Percentiles rank a stretch among this genome's conserved stretches.
phyloP scores from a whole-genome alignment of 2,888 invertebrate genomes.

The Lasioglossum morio region DNA sequence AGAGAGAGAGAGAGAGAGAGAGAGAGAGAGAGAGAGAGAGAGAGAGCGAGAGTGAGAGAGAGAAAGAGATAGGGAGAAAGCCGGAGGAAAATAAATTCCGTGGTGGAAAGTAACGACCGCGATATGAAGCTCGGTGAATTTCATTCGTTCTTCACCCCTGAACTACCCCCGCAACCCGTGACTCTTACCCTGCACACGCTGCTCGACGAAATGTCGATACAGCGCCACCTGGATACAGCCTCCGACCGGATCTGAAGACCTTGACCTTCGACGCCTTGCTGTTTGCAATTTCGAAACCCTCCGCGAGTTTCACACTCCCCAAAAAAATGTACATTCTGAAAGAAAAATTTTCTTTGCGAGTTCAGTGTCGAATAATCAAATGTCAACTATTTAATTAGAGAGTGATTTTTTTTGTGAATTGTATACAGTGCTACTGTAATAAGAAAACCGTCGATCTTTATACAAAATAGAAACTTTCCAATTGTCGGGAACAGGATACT shows the following conservation, averaged over 20 bases:
- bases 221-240: constrained; percentile 1
- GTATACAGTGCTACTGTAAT: too few relatives aligned
- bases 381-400: too few relatives aligned
- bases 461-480: too few relatives aligned
- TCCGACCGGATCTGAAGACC: background rate
- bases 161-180: background rate
- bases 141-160: constrained; percentile 48
- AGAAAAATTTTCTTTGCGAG: background rate
- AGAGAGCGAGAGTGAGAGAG: too few relatives aligned
- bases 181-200: constrained; percentile 17
- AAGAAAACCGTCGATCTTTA: too few relatives aligned
- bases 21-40: constrained; percentile 3
- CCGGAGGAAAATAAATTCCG: constrained; percentile 68
- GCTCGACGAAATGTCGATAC: constrained; percentile 50
- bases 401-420: too few relatives aligned
- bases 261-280: background rate
- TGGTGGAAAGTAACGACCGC: constrained; percentile 69
- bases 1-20: constrained; percentile 3
- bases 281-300: background rate
- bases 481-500: too few relatives aligned
- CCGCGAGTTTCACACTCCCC: background rate
- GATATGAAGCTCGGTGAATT: constrained; percentile 72
- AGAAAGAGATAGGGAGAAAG: too few relatives aligned
- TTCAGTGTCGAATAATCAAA: too few relatives aligned
- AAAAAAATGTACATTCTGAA: background rate